Base-by-base conservation (phyloP, 2,888 invertebrate species). In the Bimastos eiseni region DNA sequence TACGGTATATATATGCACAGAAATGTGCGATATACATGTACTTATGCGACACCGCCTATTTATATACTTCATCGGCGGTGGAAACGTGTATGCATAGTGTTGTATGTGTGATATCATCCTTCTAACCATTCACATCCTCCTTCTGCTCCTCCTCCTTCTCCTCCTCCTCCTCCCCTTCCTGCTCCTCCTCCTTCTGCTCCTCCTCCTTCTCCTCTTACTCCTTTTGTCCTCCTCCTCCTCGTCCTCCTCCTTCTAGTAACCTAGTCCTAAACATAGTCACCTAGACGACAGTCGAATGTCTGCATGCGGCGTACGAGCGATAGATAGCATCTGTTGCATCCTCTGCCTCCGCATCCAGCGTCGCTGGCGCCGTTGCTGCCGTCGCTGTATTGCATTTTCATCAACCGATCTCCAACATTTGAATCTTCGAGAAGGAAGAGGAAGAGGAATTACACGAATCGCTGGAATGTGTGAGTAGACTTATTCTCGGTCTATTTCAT, bases 31-130 rank as follows among this genome's bases (percentile, higher is more conserved):
- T n/a, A n/a, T n/a, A n/a, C 17, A 70, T 5, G 70, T n/a, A 70
- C 70, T 70, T n/a, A 70, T 49, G 49, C 6, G n/a, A 34, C 24
- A 36, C 19, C 30, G n/a, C 33, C 33, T 36, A 55, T 33, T 24
- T 90, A 55, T 44, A 86, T 33, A 70, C 70, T 70, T n/a, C 70
- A 6, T 70, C n/a, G 70, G n/a, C n/a, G 70, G n/a, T n/a, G 8
- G 70, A n/a, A n/a, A n/a, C n/a, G n/a, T 70, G 70, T n/a, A n/a
- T 70, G 70, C 70, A 70, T 70, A n/a, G 70, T 70, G 70, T n/a
- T 70, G 5, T 70, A 6, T 70, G n/a, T 30, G 70, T n/a, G 8
- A 70, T 11, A 70, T 70, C 70, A 4, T n/a, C 70, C 30, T 70
- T 17, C n/a, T 70, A 0, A n/a, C 70, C 17, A 70, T 41, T 41